phyloP scores from a whole-genome alignment of 2,113 vertebrate species.

The Triplophysa tibetana region DNA sequence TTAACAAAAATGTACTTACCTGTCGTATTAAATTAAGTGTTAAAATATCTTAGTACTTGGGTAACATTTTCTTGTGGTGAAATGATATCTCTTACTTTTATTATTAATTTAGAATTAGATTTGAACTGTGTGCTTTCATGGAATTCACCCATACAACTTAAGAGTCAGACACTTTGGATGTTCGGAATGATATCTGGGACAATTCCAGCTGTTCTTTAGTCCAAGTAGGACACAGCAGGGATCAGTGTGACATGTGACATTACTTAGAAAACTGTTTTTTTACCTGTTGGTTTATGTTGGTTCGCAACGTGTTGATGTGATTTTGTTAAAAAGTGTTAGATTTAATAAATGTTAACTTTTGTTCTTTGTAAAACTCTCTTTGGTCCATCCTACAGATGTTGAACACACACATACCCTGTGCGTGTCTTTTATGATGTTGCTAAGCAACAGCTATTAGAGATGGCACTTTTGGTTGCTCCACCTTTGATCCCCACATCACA shows the following conservation, averaged over 20 bases:
- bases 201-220: neutral
- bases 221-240: neutral
- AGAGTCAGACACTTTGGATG: neutral
- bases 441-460: conserved; percentile 31
- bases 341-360: conserved; percentile 30
- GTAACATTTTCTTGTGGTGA: no score
- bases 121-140: neutral
- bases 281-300: neutral
- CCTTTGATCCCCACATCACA: conserved; percentile 43
- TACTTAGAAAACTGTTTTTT: neutral
- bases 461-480: conserved; percentile 38
- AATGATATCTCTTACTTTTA: no score
- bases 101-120: neutral
- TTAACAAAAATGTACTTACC: neutral
- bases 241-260: neutral
- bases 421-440: conserved; percentile 27
- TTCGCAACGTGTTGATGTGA: neutral
- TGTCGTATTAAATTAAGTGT: neutral
- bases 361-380: conserved; percentile 6
- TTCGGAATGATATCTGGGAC: neutral
- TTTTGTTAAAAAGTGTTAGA: neutral
- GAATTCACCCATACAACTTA: neutral
- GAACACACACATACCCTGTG: neutral
- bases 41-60: no score
- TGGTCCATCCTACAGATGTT: neutral